These are phyloP conservation scores for Saccostrea echinata DNA, from an alignment of 1,140 invertebrate species.

Conservation along the genomic window DNA sequence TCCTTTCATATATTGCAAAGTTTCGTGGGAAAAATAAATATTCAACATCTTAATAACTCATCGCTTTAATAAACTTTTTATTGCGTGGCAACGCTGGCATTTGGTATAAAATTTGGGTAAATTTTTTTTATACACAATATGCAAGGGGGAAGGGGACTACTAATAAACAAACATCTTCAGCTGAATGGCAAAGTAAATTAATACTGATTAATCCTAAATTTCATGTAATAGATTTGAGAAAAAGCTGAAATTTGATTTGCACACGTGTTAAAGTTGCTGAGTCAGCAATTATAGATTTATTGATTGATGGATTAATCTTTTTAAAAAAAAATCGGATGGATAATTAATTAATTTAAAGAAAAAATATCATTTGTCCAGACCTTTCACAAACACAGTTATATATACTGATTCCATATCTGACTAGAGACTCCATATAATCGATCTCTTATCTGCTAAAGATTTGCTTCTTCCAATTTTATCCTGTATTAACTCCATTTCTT, in stretches of 20 bases:
- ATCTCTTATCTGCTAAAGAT: neutral
- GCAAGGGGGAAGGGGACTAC: neutral
- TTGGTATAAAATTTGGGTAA: neutral
- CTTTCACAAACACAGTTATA: neutral
- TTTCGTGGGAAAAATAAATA: conserved; percentile 32
- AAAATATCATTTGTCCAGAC: neutral
- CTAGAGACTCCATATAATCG: neutral
- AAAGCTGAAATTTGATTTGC: no score
- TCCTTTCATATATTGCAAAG: neutral
- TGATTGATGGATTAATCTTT: no score
- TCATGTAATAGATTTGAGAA: no score
- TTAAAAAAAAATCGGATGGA: neutral
- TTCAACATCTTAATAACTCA: neutral
- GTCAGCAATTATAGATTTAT: no score
- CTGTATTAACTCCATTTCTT: neutral
- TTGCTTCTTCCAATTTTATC: neutral
- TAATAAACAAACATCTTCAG: neutral
- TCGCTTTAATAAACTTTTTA: neutral
- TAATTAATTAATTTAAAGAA: neutral
- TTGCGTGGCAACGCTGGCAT: neutral
- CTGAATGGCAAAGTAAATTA: neutral
- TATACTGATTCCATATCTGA: neutral
- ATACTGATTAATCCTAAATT: neutral
- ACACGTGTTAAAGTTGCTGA: no score
- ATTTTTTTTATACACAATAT: neutral